Percentiles rank a stretch among this genome's conserved stretches.
Conservation (phyloP, 92 coral and sea anemone genomes). For the Nematostella vectensis region DNA sequence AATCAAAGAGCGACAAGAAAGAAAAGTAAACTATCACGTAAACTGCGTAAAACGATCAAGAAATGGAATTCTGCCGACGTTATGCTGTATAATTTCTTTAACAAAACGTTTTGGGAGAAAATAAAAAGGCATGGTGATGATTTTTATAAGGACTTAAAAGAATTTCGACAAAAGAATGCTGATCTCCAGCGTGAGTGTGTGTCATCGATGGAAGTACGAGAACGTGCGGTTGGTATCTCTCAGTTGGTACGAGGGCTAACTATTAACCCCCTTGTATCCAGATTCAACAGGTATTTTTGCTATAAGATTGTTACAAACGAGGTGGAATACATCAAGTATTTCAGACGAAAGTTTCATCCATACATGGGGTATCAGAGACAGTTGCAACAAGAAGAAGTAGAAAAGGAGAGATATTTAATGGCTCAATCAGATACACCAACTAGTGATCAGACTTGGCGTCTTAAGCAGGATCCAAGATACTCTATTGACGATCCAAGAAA, state of each 20-base stretch:
- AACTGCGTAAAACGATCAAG: constrained; percentile 38
- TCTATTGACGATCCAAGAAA: no score
- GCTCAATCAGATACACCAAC: no score
- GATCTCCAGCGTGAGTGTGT: constrained; percentile 60
- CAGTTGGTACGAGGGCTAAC: constrained; percentile 53
- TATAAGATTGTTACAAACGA: constrained; percentile 85
- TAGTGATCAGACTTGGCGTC: no score
- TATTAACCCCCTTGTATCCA: constrained; percentile 52
- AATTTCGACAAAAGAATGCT: constrained; percentile 54
- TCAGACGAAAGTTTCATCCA: constrained; percentile 71
- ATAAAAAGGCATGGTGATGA: constrained; percentile 60
- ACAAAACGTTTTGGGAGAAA: constrained; percentile 84
- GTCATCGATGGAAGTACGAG: constrained; percentile 54
- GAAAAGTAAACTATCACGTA: constrained; percentile 17
- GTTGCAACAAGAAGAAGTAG: constrained; percentile 4
- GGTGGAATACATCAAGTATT: constrained; percentile 70
- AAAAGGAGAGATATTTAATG: not conserved
- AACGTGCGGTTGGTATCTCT: constrained; percentile 49
- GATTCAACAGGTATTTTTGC: constrained; percentile 75
- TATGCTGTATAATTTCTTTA: constrained; percentile 65
- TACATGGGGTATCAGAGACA: constrained; percentile 59
- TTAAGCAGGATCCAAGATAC: no score
- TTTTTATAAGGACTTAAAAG: constrained; percentile 64
- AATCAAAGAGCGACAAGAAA: constrained; percentile 56
- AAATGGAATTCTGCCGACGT: constrained; percentile 87